phyloP scores from a whole-genome alignment of 2,888 invertebrate species.

The Drosophila subsilvestris region DNA sequence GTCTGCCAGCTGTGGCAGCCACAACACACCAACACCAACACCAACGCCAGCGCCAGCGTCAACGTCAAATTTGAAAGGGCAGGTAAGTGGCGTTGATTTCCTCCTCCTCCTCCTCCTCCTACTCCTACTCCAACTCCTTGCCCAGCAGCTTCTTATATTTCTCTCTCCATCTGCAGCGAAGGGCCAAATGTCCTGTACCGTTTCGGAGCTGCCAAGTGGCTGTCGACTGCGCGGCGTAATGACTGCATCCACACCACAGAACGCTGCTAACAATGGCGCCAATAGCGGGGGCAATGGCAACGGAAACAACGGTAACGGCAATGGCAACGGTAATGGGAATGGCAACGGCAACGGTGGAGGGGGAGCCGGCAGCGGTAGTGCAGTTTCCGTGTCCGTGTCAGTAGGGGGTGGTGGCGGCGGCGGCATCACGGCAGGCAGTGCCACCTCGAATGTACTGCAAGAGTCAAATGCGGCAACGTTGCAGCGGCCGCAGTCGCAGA shows the following conservation, averaged over 20 bases:
- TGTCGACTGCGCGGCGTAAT: slow-evolving; percentile 84
- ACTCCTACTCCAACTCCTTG: not conserved
- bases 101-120: not conserved
- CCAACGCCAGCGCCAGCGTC: slow-evolving; percentile 53
- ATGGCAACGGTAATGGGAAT: slow-evolving; percentile 54
- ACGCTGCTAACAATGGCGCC: slow-evolving; percentile 73
- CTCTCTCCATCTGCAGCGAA: slow-evolving; percentile 19
- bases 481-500: slow-evolving; percentile 85
- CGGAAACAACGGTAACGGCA: slow-evolving; percentile 68
- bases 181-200: slow-evolving; percentile 86
- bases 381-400: slow-evolving; percentile 68
- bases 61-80: slow-evolving; percentile 65
- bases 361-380: slow-evolving; percentile 81
- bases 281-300: slow-evolving; percentile 55
- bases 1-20: slow-evolving; percentile 55
- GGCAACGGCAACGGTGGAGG: slow-evolving; percentile 67
- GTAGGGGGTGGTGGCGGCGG: slow-evolving; percentile 71
- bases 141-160: slow-evolving; percentile 3
- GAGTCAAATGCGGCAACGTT: slow-evolving; percentile 78
- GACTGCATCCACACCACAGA: slow-evolving; percentile 82
- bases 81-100: slow-evolving; percentile 57
- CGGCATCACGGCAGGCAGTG: slow-evolving; percentile 27
- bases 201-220: slow-evolving; percentile 85
- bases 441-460: slow-evolving; percentile 80
- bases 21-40: slow-evolving; percentile 15